Evolutionary conservation across 1,140 invertebrate species (phyloP).

Genomic region (Tetranychus urticae): DNA sequence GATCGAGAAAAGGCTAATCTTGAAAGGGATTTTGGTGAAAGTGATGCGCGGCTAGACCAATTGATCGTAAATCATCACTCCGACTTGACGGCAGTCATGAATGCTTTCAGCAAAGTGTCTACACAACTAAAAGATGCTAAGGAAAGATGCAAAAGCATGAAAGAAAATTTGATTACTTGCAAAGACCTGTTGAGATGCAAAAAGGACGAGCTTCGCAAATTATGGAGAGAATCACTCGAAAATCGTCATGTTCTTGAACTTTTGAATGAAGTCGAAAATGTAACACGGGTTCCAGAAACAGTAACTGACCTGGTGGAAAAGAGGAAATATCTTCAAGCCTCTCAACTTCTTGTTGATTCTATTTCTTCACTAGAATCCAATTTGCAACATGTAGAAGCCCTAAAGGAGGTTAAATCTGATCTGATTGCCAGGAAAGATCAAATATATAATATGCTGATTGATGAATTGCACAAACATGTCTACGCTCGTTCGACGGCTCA

Average conservation of each 20-base stretch:
- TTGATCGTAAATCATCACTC: constrained; percentile 62
- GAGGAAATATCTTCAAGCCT: constrained; percentile 65
- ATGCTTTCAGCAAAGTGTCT: constrained; percentile 56
- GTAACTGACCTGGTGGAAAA: constrained; percentile 39
- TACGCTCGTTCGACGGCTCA: constrained; percentile 26
- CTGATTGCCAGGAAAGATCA: constrained; percentile 43
- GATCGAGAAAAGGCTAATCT: constrained; percentile 78
- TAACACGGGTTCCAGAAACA: constrained; percentile 49
- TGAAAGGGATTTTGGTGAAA: constrained; percentile 73
- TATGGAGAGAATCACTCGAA: constrained; percentile 77
- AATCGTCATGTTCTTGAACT: constrained; percentile 68
- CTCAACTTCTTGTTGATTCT: constrained; percentile 38
- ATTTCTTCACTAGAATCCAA: not conserved
- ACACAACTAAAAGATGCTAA: constrained; percentile 38
- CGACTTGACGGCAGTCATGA: constrained; percentile 64
- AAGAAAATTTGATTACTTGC: constrained; percentile 67
- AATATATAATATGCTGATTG: constrained; percentile 38
- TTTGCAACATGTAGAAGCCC: constrained; percentile 36
- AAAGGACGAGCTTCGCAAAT: constrained; percentile 68
- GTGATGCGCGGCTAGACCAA: constrained; percentile 63
- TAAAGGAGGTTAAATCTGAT: constrained; percentile 47
- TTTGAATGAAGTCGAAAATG: constrained; percentile 60
- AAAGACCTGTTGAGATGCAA: constrained; percentile 69
- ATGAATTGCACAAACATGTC: constrained; percentile 45
- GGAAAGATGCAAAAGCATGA: constrained; percentile 53